Percentiles rank a stretch among this genome's conserved stretches.
Conservation (phyloP, 1,140 invertebrate genomes). For the Philopotamus ludificatus region DNA sequence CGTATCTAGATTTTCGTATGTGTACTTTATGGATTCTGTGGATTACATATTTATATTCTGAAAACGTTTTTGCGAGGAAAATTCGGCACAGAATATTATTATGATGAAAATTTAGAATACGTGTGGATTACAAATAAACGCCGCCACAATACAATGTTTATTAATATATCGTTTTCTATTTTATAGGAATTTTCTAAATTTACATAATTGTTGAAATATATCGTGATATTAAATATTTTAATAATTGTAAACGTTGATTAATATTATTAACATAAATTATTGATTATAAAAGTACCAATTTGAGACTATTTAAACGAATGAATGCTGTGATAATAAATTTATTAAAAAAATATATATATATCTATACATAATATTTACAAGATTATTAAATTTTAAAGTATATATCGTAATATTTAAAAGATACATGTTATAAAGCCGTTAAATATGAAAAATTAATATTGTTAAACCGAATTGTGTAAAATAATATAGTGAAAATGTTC, state of each 20-base stretch:
- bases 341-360: neutral
- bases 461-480: neutral
- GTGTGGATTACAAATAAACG: too few species aligned
- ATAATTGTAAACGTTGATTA: conserved; percentile 20
- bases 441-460: neutral
- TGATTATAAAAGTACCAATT: conserved; percentile 22
- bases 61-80: too few species aligned
- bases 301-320: conserved; percentile 24
- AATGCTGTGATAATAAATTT: conserved; percentile 21
- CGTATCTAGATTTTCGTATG: too few species aligned
- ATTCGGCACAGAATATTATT: too few species aligned
- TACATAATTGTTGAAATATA: neutral
- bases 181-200: too few species aligned
- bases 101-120: too few species aligned
- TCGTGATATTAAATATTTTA: conserved; percentile 18
- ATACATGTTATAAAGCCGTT: neutral
- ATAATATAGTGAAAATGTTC: conserved; percentile 60
- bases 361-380: conserved; percentile 9
- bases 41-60: too few species aligned
- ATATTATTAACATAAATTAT: conserved; percentile 1
- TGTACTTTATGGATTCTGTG: too few species aligned
- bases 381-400: conserved; percentile 3
- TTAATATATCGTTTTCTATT: too few species aligned
- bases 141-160: too few species aligned
- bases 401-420: conserved; percentile 6